Percentiles rank a stretch among this genome's conserved stretches.
Conservation (phyloP, 2,888 invertebrate genomes). For the Scaptomyza tumidula region DNA sequence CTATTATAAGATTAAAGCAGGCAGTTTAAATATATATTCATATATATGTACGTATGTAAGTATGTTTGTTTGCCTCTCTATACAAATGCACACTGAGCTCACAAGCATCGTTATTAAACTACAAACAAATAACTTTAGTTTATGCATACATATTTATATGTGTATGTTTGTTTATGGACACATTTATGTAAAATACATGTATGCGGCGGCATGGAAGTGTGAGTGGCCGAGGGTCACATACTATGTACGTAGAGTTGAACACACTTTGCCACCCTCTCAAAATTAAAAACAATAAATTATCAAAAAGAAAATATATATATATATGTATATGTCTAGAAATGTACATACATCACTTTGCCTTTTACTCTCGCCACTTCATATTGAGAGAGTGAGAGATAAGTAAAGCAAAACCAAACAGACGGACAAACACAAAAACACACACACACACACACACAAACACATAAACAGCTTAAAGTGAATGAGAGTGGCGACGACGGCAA, state of each 20-base stretch:
- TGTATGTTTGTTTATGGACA: slow-evolving; percentile 7
- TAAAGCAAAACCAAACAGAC: slow-evolving; percentile 43
- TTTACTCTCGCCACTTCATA: slow-evolving; percentile 32
- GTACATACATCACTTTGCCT: slow-evolving; percentile 41
- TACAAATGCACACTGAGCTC: slow-evolving; percentile 7
- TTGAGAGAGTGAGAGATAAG: slow-evolving; percentile 42
- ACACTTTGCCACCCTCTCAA: slow-evolving; percentile 54
- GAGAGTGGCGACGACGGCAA: slow-evolving; percentile 31
- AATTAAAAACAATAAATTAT: slow-evolving; percentile 73
- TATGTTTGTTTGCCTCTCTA: slow-evolving; percentile 13
- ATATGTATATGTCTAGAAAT: slow-evolving; percentile 35
- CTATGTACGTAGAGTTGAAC: slow-evolving; percentile 36
- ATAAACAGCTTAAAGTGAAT: slow-evolving; percentile 11
- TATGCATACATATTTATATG: slow-evolving; percentile 20
- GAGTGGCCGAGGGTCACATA: slow-evolving; percentile 28
- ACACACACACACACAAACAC: slow-evolving; percentile 10
- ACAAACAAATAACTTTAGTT: slow-evolving; percentile 34
- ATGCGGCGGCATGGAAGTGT: slow-evolving; percentile 10
- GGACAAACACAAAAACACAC: slow-evolving; percentile 26
- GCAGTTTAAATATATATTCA: slow-evolving; percentile 42
- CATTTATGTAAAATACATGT: slow-evolving; percentile 21
- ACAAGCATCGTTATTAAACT: slow-evolving; percentile 22
- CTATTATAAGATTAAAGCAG: slow-evolving; percentile 53
- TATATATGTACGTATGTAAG: slow-evolving; percentile 7
- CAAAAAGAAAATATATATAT: slow-evolving; percentile 59